Conservation (phyloP, 2,888 invertebrate genomes). For the Tineola bisselliella region DNA sequence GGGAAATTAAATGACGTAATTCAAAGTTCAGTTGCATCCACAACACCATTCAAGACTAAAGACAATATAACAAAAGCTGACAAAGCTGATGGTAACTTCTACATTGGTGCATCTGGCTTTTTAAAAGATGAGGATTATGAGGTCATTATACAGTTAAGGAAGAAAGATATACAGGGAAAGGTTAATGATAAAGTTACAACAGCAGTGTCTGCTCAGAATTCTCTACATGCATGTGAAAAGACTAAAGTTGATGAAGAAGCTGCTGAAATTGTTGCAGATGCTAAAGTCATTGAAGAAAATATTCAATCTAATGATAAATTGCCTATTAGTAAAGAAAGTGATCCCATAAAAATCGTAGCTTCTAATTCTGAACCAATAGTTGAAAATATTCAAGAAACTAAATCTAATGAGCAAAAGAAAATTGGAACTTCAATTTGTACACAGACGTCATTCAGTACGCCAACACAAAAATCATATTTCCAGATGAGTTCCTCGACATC, state of each 20-base stretch:
- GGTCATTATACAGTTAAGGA: slow-evolving; percentile 53
- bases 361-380: background rate
- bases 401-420: slow-evolving; percentile 23
- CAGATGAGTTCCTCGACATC: slow-evolving; percentile 63
- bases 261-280: background rate
- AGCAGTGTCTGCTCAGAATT: background rate
- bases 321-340: background rate
- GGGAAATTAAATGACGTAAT: background rate
- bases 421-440: slow-evolving; percentile 31
- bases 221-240: background rate
- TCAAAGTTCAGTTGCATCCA: background rate
- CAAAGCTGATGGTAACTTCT: slow-evolving; percentile 37
- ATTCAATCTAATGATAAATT: background rate
- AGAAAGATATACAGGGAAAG: slow-evolving; percentile 29
- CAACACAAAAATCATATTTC: slow-evolving; percentile 37
- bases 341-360: background rate
- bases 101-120: slow-evolving; percentile 46
- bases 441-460: slow-evolving; percentile 37
- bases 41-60: background rate
- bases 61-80: background rate
- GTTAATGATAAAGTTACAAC: background rate
- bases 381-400: background rate
- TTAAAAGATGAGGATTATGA: slow-evolving; percentile 51
- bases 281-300: background rate
- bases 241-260: background rate